phyloP scores from a whole-genome alignment of 2,797 vertebrate genomes.

The Acanthopagrus latus region DNA sequence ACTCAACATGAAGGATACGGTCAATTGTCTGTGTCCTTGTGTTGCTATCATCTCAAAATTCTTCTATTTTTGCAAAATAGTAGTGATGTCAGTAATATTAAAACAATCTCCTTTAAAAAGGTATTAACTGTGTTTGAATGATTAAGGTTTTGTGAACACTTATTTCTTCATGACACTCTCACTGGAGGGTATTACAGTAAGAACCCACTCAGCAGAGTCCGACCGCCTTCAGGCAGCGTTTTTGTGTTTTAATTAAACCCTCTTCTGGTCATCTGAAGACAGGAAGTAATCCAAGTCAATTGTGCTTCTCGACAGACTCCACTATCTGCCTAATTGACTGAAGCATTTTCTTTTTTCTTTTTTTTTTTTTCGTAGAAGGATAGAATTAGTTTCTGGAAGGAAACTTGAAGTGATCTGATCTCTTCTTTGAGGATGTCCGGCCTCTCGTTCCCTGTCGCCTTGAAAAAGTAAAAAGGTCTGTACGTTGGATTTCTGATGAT shows the following conservation, averaged over 20 bases:
- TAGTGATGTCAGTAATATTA: background rate
- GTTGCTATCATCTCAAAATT: background rate
- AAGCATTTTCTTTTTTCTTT: background rate
- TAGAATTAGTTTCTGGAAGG: conserved; percentile 7
- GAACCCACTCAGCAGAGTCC: conserved; percentile 42
- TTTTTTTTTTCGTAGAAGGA: conserved; percentile 16
- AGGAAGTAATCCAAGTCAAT: conserved; percentile 66
- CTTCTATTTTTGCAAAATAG: background rate
- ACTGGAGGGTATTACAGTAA: conserved; percentile 18
- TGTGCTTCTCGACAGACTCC: conserved; percentile 42
- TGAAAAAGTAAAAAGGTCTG: conserved; percentile 7
- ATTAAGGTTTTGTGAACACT: background rate
- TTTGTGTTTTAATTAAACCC: conserved; percentile 69
- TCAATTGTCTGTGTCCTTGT: background rate
- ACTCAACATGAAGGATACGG: background rate
- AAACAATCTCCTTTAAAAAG: background rate
- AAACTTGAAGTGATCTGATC: conserved; percentile 17
- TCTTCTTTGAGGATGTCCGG: background rate
- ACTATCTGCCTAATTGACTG: conserved; percentile 57
- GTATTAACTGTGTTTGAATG: background rate
- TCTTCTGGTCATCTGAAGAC: conserved; percentile 61
- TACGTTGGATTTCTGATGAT: conserved; percentile 8
- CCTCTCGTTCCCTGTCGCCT: background rate
- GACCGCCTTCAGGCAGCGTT: conserved; percentile 49
- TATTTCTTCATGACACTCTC: background rate